These are phyloP conservation scores for Trachelus stipa DNA, from an alignment of 2,888 invertebrate genomes.

Conservation along the genomic window DNA sequence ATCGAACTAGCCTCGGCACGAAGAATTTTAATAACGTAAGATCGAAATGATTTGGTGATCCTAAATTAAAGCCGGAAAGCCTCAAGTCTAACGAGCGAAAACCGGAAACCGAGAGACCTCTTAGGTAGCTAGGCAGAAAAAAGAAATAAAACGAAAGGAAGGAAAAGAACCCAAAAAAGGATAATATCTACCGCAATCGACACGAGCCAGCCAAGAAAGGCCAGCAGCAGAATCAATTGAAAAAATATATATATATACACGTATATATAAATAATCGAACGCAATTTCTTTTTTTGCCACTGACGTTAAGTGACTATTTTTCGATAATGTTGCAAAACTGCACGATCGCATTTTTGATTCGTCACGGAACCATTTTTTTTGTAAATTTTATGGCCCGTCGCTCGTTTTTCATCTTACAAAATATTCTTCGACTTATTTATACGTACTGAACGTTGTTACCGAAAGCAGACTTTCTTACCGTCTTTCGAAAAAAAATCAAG, in stretches of 20 bases:
- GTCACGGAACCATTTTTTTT: background rate
- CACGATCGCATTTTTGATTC: background rate
- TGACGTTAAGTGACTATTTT: background rate
- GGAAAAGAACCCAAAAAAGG: slow-evolving; percentile 4
- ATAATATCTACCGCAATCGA: background rate
- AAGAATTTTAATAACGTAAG: background rate
- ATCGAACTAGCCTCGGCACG: slow-evolving; percentile 29
- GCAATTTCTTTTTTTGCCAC: background rate
- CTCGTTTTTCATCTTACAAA: background rate
- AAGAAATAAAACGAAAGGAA: slow-evolving; percentile 23
- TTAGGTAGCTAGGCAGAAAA: slow-evolving; percentile 5
- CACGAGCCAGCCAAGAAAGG: background rate
- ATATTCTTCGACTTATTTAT: background rate
- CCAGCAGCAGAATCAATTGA: background rate
- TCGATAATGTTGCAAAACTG: background rate
- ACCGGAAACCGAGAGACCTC: background rate
- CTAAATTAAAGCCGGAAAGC: background rate
- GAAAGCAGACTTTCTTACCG: background rate
- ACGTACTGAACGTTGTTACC: background rate
- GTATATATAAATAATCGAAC: background rate
- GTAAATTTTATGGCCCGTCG: background rate
- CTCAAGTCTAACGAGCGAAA: background rate
- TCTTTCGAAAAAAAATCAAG: background rate
- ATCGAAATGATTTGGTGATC: background rate
- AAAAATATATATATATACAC: background rate